A percentile compares a stretch with the other conserved stretches of the same genome.
phyloP scores from a whole-genome alignment of 2,797 vertebrate genomes.

The Hemitrygon akajei region DNA sequence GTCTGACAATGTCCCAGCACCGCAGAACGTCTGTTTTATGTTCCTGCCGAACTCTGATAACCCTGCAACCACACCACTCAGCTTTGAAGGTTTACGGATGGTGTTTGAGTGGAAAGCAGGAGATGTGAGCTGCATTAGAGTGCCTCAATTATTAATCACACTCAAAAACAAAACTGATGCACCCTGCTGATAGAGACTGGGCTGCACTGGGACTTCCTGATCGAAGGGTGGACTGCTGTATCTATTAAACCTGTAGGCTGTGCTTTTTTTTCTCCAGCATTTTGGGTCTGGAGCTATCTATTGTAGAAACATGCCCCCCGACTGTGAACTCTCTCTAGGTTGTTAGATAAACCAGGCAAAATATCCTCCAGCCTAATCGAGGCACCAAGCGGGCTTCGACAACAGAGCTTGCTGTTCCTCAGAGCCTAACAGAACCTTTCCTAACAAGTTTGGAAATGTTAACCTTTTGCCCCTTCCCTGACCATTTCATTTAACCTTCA shows the following conservation, averaged over 20 bases:
- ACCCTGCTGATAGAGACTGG: neutral
- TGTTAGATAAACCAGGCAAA: neutral
- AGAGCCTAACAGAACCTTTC: neutral
- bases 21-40: neutral
- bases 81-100: neutral
- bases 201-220: neutral
- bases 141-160: neutral
- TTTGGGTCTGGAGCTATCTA: neutral
- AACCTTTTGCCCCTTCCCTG: neutral
- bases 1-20: neutral
- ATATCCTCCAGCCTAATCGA: neutral
- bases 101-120: constrained; percentile 2
- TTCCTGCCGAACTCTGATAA: constrained; percentile 10
- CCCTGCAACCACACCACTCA: neutral
- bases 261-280: constrained; percentile 11
- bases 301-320: neutral
- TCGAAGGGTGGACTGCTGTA: neutral
- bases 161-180: too few species aligned
- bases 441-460: neutral
- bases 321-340: constrained; percentile 13
- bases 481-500: neutral
- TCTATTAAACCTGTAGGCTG: neutral
- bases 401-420: neutral
- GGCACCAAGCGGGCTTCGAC: neutral
- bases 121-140: neutral